Evolutionary conservation across 2,888 invertebrate species (phyloP).

Genomic region (Plebejus argus): DNA sequence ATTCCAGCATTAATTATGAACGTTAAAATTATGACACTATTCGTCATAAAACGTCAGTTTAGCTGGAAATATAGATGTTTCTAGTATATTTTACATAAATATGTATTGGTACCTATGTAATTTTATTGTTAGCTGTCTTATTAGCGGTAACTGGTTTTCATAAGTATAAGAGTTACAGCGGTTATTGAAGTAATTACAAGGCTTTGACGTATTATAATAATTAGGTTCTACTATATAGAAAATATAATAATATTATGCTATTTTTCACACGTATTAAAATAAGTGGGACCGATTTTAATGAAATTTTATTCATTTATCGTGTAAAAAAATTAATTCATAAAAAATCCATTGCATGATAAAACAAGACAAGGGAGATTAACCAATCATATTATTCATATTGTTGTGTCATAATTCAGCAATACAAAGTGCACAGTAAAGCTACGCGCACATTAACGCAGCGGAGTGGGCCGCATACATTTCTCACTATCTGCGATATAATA

Average conservation of each 20-base stretch:
- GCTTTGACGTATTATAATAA: neutral
- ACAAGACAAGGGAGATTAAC: neutral
- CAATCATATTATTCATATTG: neutral
- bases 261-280: neutral
- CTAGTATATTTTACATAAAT: constrained; percentile 13
- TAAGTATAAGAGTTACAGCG: constrained; percentile 17
- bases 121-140: constrained; percentile 16
- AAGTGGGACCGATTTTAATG: neutral
- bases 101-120: constrained; percentile 7
- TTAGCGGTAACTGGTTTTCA: constrained; percentile 30
- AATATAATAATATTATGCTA: neutral
- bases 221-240: neutral
- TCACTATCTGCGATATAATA: neutral
- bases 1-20: neutral
- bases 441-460: neutral
- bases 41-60: neutral
- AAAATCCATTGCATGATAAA: neutral
- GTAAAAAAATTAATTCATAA: neutral
- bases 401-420: neutral
- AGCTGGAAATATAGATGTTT: neutral
- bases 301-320: neutral
- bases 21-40: neutral
- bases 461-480: neutral
- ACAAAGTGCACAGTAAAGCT: neutral
- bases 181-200: neutral